Evolutionary conservation across 35 echinoderm and acorn worm genomes (phyloP).

Genomic region (Amphiura filiformis): DNA sequence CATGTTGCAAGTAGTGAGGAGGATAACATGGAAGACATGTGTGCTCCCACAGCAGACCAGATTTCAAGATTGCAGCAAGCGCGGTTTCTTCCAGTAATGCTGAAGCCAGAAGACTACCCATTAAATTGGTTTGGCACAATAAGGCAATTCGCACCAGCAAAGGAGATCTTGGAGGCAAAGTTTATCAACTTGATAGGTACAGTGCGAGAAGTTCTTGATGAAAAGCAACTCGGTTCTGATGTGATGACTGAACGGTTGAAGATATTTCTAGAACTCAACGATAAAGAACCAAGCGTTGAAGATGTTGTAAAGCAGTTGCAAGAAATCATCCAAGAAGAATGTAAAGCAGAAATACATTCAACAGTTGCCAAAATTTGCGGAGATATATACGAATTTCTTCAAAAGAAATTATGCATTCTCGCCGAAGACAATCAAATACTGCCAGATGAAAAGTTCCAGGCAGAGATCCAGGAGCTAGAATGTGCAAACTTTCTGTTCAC

Average conservation of each 20-base stretch:
- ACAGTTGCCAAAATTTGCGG: not conserved
- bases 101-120: not conserved
- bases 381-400: not conserved
- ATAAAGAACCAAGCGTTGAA: not conserved
- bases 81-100: conserved; percentile 23
- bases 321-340: not conserved
- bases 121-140: not conserved
- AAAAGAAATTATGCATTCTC: not conserved
- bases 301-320: conserved; percentile 11
- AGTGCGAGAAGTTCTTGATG: not conserved
- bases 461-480: not conserved
- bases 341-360: not conserved
- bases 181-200: conserved; percentile 15
- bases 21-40: not conserved
- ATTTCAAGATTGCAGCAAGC: not conserved
- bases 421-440: not conserved
- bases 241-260: not conserved
- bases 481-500: not conserved
- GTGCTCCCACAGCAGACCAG: not conserved
- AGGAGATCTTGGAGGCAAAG: not conserved
- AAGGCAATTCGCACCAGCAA: not conserved
- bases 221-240: not conserved
- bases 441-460: not conserved
- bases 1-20: not conserved
- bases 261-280: not conserved